Evolutionary conservation across 2,888 invertebrate species (phyloP), one percentile per base, ranked within the genome.

Genomic region (Smittia aterrima): DNA sequence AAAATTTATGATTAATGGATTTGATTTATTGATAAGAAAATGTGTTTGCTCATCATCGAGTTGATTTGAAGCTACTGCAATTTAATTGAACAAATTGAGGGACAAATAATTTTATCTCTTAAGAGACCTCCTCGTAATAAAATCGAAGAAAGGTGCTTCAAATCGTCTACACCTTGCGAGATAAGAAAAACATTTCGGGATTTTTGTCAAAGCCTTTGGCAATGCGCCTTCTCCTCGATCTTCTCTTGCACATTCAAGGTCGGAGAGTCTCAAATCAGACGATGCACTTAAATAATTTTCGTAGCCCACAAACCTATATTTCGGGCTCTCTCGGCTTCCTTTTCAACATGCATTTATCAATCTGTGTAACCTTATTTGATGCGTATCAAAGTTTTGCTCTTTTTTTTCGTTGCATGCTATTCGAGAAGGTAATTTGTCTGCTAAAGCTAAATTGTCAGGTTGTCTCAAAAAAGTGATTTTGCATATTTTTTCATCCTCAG

Each of bases 351-450:
- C 64, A 64, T 27, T 64, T 27, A 64, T 64, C 64, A 64, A 64
- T 64, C 64, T 64, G 24, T 64, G 25, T 27, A 58, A 58, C 58
- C 18, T 24, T 38, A 66, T 16, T 1, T 20, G 41, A 24, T 41
- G 67, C 70, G 70, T 70, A 70, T 70, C 70, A 18, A 54, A 70
- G 24, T 67, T 70, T 53, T 70, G n/a, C 20, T 20, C n/a, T n/a
- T n/a, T n/a, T n/a, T n/a, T n/a, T n/a, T n/a, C n/a, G n/a, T n/a
- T n/a, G 70, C 53, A 70, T 70, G 70, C 32, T 47, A 47, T n/a
- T 16, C 66, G 25, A 1, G n/a, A 22, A 66, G 38, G 67, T 20
- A 70, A 70, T 70, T 70, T 70, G 70, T 70, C 70, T 70, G 70
- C 22, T 24, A 1, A 18, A 7, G 22, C 58, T 22, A 58, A 58